These are phyloP conservation scores for Malurus alboscapulatus DNA, from an alignment of 2,113 vertebrate species.

Conservation along the genomic window DNA sequence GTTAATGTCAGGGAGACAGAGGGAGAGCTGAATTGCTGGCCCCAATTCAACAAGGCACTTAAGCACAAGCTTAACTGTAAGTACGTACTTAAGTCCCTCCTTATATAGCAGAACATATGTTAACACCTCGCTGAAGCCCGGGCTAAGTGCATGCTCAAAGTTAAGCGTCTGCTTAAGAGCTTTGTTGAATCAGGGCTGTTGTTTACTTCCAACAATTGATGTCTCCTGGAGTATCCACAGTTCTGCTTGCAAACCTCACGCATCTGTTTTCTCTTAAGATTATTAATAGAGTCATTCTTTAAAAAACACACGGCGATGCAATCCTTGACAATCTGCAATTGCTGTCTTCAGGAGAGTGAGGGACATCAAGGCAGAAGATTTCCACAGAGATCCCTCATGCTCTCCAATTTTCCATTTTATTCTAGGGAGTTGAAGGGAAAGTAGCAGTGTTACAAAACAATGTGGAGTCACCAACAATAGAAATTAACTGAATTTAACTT, in stretches of 20 bases:
- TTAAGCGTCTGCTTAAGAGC: slow-evolving; percentile 60
- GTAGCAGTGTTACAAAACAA: not conserved
- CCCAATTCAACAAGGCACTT: slow-evolving; percentile 61
- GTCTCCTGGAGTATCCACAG: slow-evolving; percentile 31
- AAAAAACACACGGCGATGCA: fast-evolving
- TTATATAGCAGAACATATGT: slow-evolving; percentile 61
- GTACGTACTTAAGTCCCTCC: slow-evolving; percentile 64
- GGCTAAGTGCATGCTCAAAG: slow-evolving; percentile 62
- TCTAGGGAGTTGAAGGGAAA: not conserved
- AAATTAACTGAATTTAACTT: not conserved
- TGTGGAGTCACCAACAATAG: not conserved
- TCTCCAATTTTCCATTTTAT: not conserved
- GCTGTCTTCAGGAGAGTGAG: not conserved
- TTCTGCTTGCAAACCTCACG: not conserved
- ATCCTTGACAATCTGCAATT: not conserved
- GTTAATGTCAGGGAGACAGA: slow-evolving; percentile 41
- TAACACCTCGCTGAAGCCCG: slow-evolving; percentile 18
- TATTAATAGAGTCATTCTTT: not conserved
- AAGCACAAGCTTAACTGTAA: slow-evolving; percentile 65
- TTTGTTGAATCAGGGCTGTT: slow-evolving; percentile 45
- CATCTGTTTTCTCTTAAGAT: slow-evolving; percentile 30
- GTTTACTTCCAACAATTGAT: slow-evolving; percentile 56
- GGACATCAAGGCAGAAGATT: not conserved
- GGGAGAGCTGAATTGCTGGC: slow-evolving; percentile 48
- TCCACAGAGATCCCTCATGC: not conserved